Base-by-base conservation (phyloP, 2,797 vertebrate genomes). In the Meda fulgida region DNA sequence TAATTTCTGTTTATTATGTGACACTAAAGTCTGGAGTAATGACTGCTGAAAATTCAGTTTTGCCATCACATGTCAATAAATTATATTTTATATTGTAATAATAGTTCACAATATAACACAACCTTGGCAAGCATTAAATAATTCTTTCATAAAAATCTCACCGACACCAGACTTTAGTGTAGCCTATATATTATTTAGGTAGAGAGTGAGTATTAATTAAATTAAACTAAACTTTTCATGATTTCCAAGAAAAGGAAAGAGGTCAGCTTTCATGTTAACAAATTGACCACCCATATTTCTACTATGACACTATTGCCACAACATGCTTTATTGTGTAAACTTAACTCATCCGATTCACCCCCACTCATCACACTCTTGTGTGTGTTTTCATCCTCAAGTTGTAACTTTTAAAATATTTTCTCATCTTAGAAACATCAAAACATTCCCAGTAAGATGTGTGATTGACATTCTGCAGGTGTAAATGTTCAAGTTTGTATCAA, bases 311-410 rank as follows among this genome's bases (percentile, higher is more conserved):
- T 85, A 87, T 84, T 89, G 83, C 73, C 87, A 87, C 40, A 89
- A 89, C 87, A 87, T 53, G 29, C 23, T 78, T 10, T 86, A 86
- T 89, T 89, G 48, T 85, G 83, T 87, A 85, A 89, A 84, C 81
- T 65, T 83, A 26, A 63, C 9, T 36, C 40, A 51, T 70, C 60
- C 23, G n/a, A 43, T 36, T 55, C 65, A 48, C 7, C 72, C 71
- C 1, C 13, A 66, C 9, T 38, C 0, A 13, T 51, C 63, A 80
- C 19, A 69, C 16, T 34, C 40, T 21, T 75, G 72, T 75, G 19
- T 80, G 43, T 4, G 8, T 36, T 80, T 38, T 51, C 46, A 70
- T 69, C 43, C 14, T 13, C 13, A 26, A 70, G 46, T 26, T 79
- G 63, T 10, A 38, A 55, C 65, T 53, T 23, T 80, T 7, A 31